Evolutionary conservation across 2,113 vertebrate genomes (phyloP), one percentile per base, ranked within the genome.

Genomic region (Garra rufa): DNA sequence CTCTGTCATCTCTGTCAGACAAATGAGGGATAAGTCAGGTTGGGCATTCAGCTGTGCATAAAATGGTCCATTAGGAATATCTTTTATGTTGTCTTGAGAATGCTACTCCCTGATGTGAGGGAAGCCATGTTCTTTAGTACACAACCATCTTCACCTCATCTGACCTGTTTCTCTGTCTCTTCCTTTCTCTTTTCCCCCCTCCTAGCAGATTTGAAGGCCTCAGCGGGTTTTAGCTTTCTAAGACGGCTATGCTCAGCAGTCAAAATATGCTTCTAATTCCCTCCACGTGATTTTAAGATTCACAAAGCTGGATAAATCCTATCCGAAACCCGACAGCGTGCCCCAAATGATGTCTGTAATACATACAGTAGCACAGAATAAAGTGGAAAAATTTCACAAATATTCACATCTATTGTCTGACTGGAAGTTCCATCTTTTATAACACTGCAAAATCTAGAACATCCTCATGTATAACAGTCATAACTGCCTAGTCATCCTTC

Each of bases 161-260:
- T 73, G 84, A 78, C 70, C 59, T 57, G 28, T 70, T 57, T 17
- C 52, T 82, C 78, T 76, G 43, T 81, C 26, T 52, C 14, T 44
- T 48, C 61, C 67, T 46, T 61, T 26, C 48, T 48, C 55, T 71
- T 26, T 71, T 55, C 21, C 11, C 44, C 21, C 44, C 76, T 85
- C 8, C n/a, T 59, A 63, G 65, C 77, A 82, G 28, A 78, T 71
- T 83, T 59, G 15, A 63, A n/a, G 69, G 76, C 46, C 75, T 59
- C 85, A 86, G 81, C 87, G 73, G 17, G 67, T 90, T 86, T 86
- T 77, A 71, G 5, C 88, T 85, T 88, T 88, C 87, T 28, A 80
- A 91, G 76, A 86, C 82, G 59, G 73, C 88, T 90, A 86, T 46
- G 80, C 71, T 75, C 79, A 83, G 78, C 82, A 82, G 83, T 44